Percentiles rank a stretch among this genome's conserved stretches.
Evolutionary conservation across 2,113 vertebrate genomes (phyloP).

Genomic region (Excalfactoria chinensis): DNA sequence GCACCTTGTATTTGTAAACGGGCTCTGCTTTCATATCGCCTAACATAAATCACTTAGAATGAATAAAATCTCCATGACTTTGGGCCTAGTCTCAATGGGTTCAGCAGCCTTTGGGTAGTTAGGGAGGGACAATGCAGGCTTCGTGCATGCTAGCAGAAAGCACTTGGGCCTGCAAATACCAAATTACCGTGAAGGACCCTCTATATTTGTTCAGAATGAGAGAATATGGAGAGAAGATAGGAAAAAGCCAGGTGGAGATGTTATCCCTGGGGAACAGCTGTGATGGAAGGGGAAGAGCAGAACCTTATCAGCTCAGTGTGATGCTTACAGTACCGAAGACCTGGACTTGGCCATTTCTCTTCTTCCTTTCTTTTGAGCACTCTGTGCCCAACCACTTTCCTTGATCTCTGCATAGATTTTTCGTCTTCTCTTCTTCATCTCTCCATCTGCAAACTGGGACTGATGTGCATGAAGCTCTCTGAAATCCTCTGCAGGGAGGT

Average conservation of each 20-base stretch:
- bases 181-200: neutral
- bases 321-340: neutral
- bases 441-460: neutral
- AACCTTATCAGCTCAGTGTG: neutral
- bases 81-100: accelerated
- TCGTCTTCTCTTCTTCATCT: neutral
- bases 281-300: neutral
- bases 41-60: neutral
- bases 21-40: neutral
- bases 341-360: neutral
- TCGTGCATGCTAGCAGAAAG: neutral
- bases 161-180: neutral
- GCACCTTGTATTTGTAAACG: neutral
- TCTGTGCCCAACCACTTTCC: neutral
- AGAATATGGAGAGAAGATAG: neutral
- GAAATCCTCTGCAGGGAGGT: constrained; percentile 62
- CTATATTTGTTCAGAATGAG: neutral
- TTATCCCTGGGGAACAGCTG: neutral
- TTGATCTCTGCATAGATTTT: constrained; percentile 1
- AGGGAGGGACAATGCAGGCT: accelerated
- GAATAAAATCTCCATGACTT: neutral
- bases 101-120: neutral
- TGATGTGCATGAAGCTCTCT: neutral
- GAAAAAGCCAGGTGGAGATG: neutral
- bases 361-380: neutral